Evolutionary conservation across 2,113 vertebrate species (phyloP).

Genomic region (Raja brachyura): DNA sequence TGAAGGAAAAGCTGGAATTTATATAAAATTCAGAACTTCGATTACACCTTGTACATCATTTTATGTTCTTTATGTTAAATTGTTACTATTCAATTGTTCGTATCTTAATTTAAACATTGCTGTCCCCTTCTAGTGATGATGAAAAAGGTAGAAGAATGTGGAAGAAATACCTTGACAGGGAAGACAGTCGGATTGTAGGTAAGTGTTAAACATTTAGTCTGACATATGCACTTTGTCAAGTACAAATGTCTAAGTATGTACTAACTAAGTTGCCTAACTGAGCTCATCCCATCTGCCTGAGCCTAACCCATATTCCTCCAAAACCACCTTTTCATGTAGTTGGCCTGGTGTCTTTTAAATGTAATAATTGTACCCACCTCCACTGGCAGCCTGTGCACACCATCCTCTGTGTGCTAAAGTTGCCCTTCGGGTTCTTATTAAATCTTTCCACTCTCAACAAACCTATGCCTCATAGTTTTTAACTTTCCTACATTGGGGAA

Average conservation of each 20-base stretch:
- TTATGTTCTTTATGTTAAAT: not conserved
- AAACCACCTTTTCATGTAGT: no score
- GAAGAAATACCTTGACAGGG: constrained; percentile 82
- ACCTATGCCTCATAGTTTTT: no score
- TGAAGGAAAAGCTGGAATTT: not conserved
- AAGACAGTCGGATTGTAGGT: constrained; percentile 93
- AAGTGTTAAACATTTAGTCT: constrained; percentile 46
- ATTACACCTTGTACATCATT: not conserved
- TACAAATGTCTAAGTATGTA: not conserved
- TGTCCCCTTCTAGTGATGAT: constrained; percentile 64
- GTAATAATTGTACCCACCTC: no score
- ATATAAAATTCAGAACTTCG: not conserved
- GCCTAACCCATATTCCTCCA: no score
- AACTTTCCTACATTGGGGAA: no score
- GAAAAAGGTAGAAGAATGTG: constrained; percentile 89
- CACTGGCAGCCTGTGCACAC: no score
- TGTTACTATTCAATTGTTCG: not conserved
- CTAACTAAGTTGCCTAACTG: no score
- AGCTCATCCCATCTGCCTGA: no score
- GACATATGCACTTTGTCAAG: not conserved
- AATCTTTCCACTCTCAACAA: no score
- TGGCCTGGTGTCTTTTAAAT: no score
- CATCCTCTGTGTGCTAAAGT: no score
- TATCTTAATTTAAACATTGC: not conserved
- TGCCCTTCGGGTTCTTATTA: no score